Evolutionary conservation across 2,888 invertebrate genomes (phyloP).

Genomic region (Latrodectus elegans): DNA sequence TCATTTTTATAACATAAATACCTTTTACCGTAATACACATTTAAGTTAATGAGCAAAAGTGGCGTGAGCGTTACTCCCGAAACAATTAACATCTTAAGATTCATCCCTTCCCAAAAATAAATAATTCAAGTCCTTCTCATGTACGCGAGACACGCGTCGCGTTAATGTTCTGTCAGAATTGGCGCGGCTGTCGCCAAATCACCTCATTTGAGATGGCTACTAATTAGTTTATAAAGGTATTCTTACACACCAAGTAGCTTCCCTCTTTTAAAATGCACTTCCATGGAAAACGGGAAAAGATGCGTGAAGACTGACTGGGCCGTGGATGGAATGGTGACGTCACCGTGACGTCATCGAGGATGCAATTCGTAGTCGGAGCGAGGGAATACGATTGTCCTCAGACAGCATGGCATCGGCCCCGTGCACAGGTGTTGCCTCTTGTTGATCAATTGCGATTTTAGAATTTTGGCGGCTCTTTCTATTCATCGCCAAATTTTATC

Average conservation of each 20-base stretch:
- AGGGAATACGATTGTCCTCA: constrained; percentile 50
- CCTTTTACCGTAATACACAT: too few relatives aligned
- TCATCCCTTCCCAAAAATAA: not conserved
- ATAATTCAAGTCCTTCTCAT: not conserved
- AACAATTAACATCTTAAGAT: not conserved
- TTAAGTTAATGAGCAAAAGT: too few relatives aligned
- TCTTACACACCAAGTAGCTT: not conserved
- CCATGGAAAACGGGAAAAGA: constrained; percentile 25
- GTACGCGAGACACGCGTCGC: not conserved
- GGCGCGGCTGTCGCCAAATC: too few relatives aligned
- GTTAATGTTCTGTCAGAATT: not conserved
- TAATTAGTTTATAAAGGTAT: not conserved
- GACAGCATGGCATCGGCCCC: constrained; percentile 60
- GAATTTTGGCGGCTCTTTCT: constrained; percentile 31
- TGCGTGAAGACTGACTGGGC: constrained; percentile 21
- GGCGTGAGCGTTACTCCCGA: too few relatives aligned
- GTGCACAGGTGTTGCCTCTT: constrained; percentile 62
- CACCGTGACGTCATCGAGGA: constrained; percentile 53
- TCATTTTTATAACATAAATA: too few relatives aligned
- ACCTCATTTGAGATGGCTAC: not conserved
- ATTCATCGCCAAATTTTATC: not conserved
- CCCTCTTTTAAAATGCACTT: not conserved
- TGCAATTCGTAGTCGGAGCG: constrained; percentile 44
- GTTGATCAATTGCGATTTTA: constrained; percentile 36
- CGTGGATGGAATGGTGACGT: constrained; percentile 38